Conservation (phyloP, 2,797 vertebrate genomes). For the Etheostoma perlongum region DNA sequence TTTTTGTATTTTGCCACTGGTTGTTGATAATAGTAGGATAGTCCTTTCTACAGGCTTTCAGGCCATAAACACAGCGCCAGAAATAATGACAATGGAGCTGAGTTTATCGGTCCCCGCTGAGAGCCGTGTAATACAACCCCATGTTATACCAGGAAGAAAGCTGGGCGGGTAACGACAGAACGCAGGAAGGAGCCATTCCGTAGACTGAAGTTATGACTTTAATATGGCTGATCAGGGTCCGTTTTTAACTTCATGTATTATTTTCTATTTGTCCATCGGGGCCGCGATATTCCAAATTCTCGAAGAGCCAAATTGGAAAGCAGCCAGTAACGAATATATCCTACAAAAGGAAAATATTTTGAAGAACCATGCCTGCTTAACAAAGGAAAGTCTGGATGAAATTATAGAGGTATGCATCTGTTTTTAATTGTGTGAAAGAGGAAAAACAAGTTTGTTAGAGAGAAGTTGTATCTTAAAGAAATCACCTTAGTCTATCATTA, state of each 20-base stretch:
- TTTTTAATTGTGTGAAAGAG: not conserved
- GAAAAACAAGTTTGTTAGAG: not conserved
- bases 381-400: conserved; percentile 86
- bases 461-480: not conserved
- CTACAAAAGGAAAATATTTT: conserved; percentile 85
- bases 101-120: too few relatives aligned
- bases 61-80: not conserved
- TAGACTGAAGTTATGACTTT: conserved; percentile 55
- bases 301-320: conserved; percentile 91
- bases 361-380: conserved; percentile 86
- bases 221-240: conserved; percentile 91
- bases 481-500: not conserved
- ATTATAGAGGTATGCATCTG: conserved; percentile 88
- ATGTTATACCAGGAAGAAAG: conserved; percentile 62
- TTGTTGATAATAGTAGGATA: not conserved
- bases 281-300: conserved; percentile 96
- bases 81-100: not conserved
- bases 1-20: not conserved
- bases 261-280: conserved; percentile 96
- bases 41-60: not conserved
- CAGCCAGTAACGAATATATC: conserved; percentile 83
- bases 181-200: conserved; percentile 7
- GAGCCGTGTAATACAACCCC: not conserved
- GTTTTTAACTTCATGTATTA: conserved; percentile 94
- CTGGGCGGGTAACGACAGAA: conserved; percentile 19